A percentile compares a stretch with the other conserved stretches of the same genome.
Conservation (phyloP, 2,113 vertebrate genomes). For the Bos javanicus region DNA sequence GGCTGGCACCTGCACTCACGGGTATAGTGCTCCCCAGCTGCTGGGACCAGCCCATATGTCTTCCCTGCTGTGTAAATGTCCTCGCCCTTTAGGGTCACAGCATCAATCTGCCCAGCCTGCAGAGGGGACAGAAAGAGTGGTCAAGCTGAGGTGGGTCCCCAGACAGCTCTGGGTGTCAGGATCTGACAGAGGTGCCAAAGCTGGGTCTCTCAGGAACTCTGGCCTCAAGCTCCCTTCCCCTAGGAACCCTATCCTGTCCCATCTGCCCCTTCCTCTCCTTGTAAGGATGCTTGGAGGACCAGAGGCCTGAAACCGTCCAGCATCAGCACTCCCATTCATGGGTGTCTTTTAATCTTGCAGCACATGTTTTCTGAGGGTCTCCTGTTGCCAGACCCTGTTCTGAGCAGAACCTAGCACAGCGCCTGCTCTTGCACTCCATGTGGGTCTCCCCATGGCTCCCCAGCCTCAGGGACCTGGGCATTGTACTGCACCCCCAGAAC, state of each 20-base stretch:
- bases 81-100: constrained; percentile 88
- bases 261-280: not conserved
- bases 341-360: not conserved
- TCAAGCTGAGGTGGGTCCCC: not conserved
- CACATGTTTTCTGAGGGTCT: not conserved
- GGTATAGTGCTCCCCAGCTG: constrained; percentile 91
- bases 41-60: constrained; percentile 88
- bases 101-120: constrained; percentile 88
- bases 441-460: not conserved
- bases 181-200: not conserved
- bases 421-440: not conserved
- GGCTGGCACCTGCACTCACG: constrained; percentile 73
- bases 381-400: not conserved
- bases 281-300: not conserved
- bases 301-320: not conserved
- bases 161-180: not conserved
- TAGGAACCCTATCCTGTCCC: not conserved
- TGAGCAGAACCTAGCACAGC: not conserved
- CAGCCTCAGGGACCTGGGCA: not conserved
- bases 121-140: not conserved
- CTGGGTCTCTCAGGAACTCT: not conserved
- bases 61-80: constrained; percentile 93
- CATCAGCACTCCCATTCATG: fast-evolving
- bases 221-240: not conserved
- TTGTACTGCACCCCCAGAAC: not conserved